Base-by-base conservation (phyloP, 1,140 invertebrate species). In the Agrypnia vestita region DNA sequence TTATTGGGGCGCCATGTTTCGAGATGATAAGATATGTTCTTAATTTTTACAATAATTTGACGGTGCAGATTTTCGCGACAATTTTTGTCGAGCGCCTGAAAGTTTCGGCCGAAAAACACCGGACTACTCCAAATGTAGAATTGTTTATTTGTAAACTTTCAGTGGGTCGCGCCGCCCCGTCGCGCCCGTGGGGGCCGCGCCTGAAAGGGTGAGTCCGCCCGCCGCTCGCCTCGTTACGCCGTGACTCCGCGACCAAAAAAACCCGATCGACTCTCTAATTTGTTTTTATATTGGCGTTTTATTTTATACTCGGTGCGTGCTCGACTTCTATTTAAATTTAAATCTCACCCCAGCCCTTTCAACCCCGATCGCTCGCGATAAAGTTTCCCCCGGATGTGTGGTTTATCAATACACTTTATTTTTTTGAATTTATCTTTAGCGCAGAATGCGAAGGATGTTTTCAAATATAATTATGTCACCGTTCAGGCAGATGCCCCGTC, bases 261-360 rank as follows among this genome's bases (percentile, higher is more conserved):
- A 77, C 81, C 25, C 81, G 81, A 83, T 83, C 81, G 81, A 74
- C 75, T 83, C 81, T 83, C 81, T 83, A 83, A 83, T 83, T 83
- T 83, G 81, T 83, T 83, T 83, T 83, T 83, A 80, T 83, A 83
- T 83, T 83, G 81, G 81, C 78, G 81, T 83, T 83, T 83, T 83
- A 83, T 83, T 83, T 83, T 83, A 80, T 83, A 83, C 81, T 74
- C 77, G 78, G 78, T 82, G 81, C 81, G 81, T 82, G 81, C 81
- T 76, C 75, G 75, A 74, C 53, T 80, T 78, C 81, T 83, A 83
- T 83, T 80, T 83, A 83, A 83, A 83, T 83, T 83, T 79, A 83
- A 83, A 83, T 83, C 81, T 76, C 59, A 49, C 72, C 53, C 71
- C 44, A 11, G 53, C 55, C 59, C 51, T 15, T 15, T 64, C 62